Percentiles rank a stretch among this genome's conserved stretches.
These are phyloP conservation scores for Pandemis corylana DNA, from an alignment of 2,888 invertebrate genomes.

Conservation along the genomic window DNA sequence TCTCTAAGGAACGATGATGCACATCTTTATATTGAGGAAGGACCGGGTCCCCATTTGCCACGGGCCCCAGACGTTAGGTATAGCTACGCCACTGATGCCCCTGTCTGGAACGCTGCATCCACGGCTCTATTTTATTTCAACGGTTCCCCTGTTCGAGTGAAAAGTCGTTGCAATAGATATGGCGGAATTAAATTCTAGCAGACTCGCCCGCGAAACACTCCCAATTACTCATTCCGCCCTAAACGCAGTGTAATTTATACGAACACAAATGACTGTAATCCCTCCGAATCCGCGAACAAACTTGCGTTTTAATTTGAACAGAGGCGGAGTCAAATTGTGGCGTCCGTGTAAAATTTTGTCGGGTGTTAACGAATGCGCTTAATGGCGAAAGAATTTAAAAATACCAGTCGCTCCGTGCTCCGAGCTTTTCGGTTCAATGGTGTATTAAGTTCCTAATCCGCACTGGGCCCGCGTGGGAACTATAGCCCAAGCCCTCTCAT, in stretches of 20 bases:
- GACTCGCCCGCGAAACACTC: neutral
- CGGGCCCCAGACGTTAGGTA: no score
- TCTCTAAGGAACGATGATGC: no score
- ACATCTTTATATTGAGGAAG: no score
- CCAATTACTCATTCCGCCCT: slow-evolving; percentile 21
- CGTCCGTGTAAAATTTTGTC: neutral
- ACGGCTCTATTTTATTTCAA: neutral
- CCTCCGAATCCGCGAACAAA: slow-evolving; percentile 16
- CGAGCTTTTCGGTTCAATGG: no score
- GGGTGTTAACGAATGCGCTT: neutral
- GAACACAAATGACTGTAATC: slow-evolving; percentile 24
- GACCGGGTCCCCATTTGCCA: no score
- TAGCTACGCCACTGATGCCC: no score
- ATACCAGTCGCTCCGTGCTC: no score
- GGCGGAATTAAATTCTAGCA: slow-evolving; percentile 8
- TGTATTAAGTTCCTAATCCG: no score
- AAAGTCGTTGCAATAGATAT: slow-evolving; percentile 8
- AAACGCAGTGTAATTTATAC: slow-evolving; percentile 20
- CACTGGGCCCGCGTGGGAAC: no score
- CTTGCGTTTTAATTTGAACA: slow-evolving; percentile 23
- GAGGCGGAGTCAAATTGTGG: neutral
- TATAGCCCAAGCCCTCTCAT: no score
- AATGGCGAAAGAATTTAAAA: no score
- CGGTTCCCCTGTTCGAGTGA: neutral
- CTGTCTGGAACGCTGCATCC: neutral